Evolutionary conservation across 2,113 vertebrate genomes (phyloP).

Genomic region (Scartelaos histophorus): DNA sequence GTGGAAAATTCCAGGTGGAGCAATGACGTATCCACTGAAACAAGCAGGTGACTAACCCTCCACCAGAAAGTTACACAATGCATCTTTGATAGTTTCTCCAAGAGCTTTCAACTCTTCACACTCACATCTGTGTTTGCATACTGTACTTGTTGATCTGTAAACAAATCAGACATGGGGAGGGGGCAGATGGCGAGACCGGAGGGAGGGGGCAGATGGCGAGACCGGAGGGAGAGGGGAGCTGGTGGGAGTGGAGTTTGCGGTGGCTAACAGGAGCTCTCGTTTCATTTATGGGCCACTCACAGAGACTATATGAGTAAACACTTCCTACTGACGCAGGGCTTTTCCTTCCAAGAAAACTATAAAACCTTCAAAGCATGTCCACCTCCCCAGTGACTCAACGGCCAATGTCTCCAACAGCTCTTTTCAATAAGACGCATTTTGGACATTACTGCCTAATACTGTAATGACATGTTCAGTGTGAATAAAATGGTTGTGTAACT

Average conservation of each 20-base stretch:
- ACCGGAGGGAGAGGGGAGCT: constrained; percentile 24
- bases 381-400: constrained; percentile 44
- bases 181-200: constrained; percentile 23
- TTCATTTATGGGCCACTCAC: constrained; percentile 21
- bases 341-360: constrained; percentile 28
- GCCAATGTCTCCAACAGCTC: neutral
- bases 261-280: constrained; percentile 26
- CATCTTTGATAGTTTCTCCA: neutral
- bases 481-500: neutral
- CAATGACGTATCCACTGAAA: no score
- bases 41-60: no score
- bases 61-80: no score
- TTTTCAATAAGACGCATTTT: neutral
- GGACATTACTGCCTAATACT: neutral
- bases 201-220: neutral
- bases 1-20: no score
- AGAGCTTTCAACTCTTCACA: neutral
- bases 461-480: neutral
- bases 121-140: neutral
- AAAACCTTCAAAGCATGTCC: constrained; percentile 7
- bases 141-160: constrained; percentile 8
- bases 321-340: constrained; percentile 46
- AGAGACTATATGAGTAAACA: constrained; percentile 36
- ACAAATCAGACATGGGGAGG: constrained; percentile 27
- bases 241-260: constrained; percentile 26